phyloP scores from a whole-genome alignment of 2,888 invertebrate species.

The Lochmaea crataegi region DNA sequence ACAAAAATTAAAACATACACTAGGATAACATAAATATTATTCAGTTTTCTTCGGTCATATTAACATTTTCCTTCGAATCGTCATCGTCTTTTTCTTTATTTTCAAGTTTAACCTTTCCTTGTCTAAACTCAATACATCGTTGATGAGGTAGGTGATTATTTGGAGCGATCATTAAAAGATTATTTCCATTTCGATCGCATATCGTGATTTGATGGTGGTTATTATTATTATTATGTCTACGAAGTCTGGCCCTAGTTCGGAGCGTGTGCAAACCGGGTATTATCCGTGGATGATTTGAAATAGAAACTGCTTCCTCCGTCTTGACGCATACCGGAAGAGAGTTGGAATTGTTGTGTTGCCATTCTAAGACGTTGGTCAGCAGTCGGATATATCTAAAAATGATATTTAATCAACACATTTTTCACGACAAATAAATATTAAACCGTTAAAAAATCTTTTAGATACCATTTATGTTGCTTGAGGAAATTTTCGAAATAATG shows the following conservation, averaged over 20 bases:
- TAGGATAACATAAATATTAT: background rate
- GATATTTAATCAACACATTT: too few species aligned
- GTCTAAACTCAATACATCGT: conserved; percentile 40
- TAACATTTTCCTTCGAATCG: conserved; percentile 26
- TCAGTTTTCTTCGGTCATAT: conserved; percentile 20
- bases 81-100: conserved; percentile 28
- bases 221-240: conserved; percentile 54
- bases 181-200: conserved; percentile 74
- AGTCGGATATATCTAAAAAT: conserved; percentile 83
- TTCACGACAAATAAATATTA: too few species aligned
- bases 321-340: conserved; percentile 65
- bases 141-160: conserved; percentile 61
- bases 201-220: conserved; percentile 57
- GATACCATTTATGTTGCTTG: too few species aligned
- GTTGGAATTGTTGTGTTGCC: conserved; percentile 75
- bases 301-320: conserved; percentile 64
- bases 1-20: background rate
- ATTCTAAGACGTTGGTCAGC: conserved; percentile 87
- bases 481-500: too few species aligned
- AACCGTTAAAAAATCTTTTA: too few species aligned
- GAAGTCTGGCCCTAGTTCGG: conserved; percentile 58
- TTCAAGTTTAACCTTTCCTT: conserved; percentile 27
- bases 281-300: conserved; percentile 54
- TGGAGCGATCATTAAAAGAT: conserved; percentile 76
- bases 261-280: conserved; percentile 53